Percentiles rank a stretch among this genome's conserved stretches.
phyloP scores from a whole-genome alignment of 2,888 invertebrate genomes.

The Limenitis camilla region DNA sequence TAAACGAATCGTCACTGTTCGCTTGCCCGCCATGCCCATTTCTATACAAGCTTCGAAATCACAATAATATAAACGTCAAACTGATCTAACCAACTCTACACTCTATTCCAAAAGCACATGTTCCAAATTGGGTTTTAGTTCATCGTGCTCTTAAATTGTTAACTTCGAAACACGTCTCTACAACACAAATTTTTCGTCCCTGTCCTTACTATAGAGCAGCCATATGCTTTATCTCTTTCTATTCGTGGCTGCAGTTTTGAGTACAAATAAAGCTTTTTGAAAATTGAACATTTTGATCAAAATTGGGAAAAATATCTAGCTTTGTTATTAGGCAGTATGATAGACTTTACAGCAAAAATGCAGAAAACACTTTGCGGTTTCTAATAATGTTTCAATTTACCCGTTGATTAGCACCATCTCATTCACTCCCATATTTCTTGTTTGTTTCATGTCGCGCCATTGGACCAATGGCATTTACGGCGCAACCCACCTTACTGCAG shows the following conservation, averaged over 20 bases:
- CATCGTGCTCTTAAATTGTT: constrained; percentile 30
- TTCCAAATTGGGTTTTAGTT: constrained; percentile 22
- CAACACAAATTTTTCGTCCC: constrained; percentile 51
- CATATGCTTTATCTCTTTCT: constrained; percentile 43
- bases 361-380: neutral
- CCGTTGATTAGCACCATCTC: constrained; percentile 50
- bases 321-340: neutral
- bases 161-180: constrained; percentile 22
- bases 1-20: constrained; percentile 72
- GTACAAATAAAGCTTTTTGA: constrained; percentile 31
- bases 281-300: constrained; percentile 22
- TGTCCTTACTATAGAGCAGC: constrained; percentile 34
- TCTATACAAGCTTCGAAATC: constrained; percentile 33
- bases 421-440: constrained; percentile 63
- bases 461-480: constrained; percentile 72
- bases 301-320: neutral
- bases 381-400: constrained; percentile 8
- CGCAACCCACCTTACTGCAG: constrained; percentile 70
- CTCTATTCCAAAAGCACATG: constrained; percentile 20
- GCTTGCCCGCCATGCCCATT: constrained; percentile 72
- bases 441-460: constrained; percentile 68
- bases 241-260: constrained; percentile 27
- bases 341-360: constrained; percentile 1
- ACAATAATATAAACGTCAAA: constrained; percentile 29
- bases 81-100: constrained; percentile 22